These are phyloP conservation scores for Iphiclides podalirius DNA, from an alignment of 2,888 invertebrate species.

Conservation along the genomic window DNA sequence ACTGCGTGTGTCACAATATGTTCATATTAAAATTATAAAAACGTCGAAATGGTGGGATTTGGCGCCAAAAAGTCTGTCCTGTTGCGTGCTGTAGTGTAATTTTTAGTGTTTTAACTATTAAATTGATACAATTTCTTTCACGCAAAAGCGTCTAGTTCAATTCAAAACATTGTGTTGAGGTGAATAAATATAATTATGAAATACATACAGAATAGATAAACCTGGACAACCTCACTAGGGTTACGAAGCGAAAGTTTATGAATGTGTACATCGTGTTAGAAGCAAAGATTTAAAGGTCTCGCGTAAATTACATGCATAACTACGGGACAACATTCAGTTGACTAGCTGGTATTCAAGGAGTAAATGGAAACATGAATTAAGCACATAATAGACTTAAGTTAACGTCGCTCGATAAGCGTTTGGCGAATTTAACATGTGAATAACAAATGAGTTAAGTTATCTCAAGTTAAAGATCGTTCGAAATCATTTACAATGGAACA, in stretches of 20 bases:
- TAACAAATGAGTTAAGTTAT: background rate
- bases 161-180: no score
- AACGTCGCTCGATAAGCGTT: background rate
- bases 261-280: slow-evolving; percentile 7
- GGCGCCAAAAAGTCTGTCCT: no score
- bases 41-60: no score
- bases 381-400: background rate
- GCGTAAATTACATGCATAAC: slow-evolving; percentile 15
- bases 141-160: no score
- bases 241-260: background rate
- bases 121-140: no score
- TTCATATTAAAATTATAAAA: no score
- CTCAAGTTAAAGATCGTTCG: background rate
- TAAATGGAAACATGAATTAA: slow-evolving; percentile 5
- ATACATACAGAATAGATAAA: background rate
- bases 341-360: slow-evolving; percentile 4
- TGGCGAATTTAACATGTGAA: background rate
- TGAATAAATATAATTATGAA: background rate
- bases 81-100: no score
- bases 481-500: background rate
- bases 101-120: no score
- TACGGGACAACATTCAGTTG: slow-evolving; percentile 5
- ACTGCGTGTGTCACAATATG: no score
- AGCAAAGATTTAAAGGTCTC: slow-evolving; percentile 17
- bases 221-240: background rate